phyloP scores from a whole-genome alignment of 2,113 vertebrate genomes.

The Stictonetta naevosa region DNA sequence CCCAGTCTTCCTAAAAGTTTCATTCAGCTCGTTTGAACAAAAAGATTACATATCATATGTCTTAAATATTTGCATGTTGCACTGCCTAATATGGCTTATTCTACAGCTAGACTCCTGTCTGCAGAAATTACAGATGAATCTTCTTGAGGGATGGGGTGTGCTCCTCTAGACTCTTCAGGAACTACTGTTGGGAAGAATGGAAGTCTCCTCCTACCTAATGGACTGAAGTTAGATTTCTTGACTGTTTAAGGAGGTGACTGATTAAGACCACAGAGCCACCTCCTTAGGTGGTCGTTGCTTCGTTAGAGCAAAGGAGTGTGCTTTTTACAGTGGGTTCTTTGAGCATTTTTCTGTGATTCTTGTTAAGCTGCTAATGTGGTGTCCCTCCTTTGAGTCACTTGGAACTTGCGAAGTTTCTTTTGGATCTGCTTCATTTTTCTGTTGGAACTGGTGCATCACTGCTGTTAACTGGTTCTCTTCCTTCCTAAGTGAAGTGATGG shows the following conservation, averaged over 20 bases:
- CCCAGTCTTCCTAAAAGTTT: background rate
- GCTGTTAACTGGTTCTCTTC: slow-evolving; percentile 77
- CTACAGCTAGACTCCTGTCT: background rate
- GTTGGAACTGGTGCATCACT: slow-evolving; percentile 76
- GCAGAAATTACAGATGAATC: background rate
- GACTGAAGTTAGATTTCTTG: slow-evolving; percentile 61
- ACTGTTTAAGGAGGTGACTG: slow-evolving; percentile 58
- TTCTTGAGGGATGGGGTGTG: background rate
- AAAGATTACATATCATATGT: background rate
- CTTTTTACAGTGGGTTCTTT: slow-evolving; percentile 73
- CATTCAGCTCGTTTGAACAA: background rate
- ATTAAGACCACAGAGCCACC: slow-evolving; percentile 69
- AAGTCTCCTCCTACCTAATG: slow-evolving; percentile 58
- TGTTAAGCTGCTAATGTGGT: slow-evolving; percentile 76
- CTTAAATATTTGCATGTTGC: background rate
- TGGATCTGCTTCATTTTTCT: slow-evolving; percentile 73
- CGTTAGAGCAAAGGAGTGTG: slow-evolving; percentile 47
- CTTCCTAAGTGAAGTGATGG: slow-evolving; percentile 76
- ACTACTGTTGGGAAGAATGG: slow-evolving; percentile 52
- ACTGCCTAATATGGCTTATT: background rate
- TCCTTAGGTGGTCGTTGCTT: slow-evolving; percentile 75
- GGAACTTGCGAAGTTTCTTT: slow-evolving; percentile 79
- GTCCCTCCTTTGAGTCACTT: slow-evolving; percentile 78
- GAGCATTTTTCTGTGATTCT: slow-evolving; percentile 70
- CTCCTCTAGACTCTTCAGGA: slow-evolving; percentile 47